These are phyloP conservation scores for Cuniculus paca DNA, from an alignment of 2,797 vertebrate genomes.

Conservation along the genomic window DNA sequence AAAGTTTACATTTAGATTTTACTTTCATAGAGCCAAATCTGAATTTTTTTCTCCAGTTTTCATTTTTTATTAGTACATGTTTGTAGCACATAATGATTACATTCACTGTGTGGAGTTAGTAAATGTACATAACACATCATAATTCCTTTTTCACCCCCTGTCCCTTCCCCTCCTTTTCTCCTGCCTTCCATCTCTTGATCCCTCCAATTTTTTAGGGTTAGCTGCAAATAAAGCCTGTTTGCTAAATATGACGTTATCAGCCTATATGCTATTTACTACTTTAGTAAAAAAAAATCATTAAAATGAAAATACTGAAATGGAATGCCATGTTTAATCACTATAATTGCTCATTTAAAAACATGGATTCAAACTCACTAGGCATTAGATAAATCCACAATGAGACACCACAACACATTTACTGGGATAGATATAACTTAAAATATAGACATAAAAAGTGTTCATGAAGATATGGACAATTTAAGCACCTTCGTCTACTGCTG, in stretches of 20 bases:
- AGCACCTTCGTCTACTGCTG: background rate
- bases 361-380: slow-evolving; percentile 42
- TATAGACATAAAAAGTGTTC: slow-evolving; percentile 11
- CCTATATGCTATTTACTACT: background rate
- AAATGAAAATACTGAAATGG: slow-evolving; percentile 50
- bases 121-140: background rate
- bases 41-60: slow-evolving; percentile 18
- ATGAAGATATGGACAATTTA: background rate
- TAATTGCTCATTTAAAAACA: slow-evolving; percentile 13
- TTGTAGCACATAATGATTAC: background rate
- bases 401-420: background rate
- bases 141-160: background rate
- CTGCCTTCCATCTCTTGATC: background rate
- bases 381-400: slow-evolving; percentile 14
- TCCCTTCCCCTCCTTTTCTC: background rate
- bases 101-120: background rate
- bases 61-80: background rate
- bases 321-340: background rate
- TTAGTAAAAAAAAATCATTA: slow-evolving; percentile 58
- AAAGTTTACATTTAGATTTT: slow-evolving; percentile 14
- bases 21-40: background rate
- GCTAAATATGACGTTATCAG: slow-evolving; percentile 9
- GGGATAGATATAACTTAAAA: slow-evolving; percentile 3
- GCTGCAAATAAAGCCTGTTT: slow-evolving; percentile 5
- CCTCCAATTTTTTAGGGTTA: background rate